phyloP scores from a whole-genome alignment of 2,888 invertebrate genomes.

The Aquatica leii region DNA sequence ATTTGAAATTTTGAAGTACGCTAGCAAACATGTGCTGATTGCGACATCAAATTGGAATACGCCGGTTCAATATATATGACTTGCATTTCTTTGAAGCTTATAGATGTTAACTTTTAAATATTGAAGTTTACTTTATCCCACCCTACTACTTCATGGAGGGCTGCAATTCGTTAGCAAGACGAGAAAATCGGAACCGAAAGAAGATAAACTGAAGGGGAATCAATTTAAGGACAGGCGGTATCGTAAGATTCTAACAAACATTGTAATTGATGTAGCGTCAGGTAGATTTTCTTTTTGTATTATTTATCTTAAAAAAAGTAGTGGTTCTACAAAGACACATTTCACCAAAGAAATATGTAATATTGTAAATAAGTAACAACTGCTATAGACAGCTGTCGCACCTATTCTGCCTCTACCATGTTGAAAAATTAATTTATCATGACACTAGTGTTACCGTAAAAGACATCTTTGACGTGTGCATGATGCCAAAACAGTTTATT shows the following conservation, averaged over 20 bases:
- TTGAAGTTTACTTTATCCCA: constrained; percentile 38
- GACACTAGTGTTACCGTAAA: constrained; percentile 41
- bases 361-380: constrained; percentile 28
- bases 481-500: constrained; percentile 44
- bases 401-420: constrained; percentile 48
- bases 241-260: constrained; percentile 31
- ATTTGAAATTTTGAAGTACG: constrained; percentile 43
- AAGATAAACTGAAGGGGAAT: constrained; percentile 36
- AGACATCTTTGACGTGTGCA: constrained; percentile 49
- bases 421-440: constrained; percentile 46
- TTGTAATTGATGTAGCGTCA: constrained; percentile 23
- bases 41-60: constrained; percentile 44
- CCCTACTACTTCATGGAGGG: constrained; percentile 24
- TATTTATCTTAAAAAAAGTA: not conserved
- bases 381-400: constrained; percentile 43
- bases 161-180: constrained; percentile 46
- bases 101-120: constrained; percentile 37
- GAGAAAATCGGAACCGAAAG: constrained; percentile 44
- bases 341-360: constrained; percentile 8
- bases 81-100: constrained; percentile 34
- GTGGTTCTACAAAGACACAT: not conserved
- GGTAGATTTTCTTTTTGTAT: not conserved
- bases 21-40: constrained; percentile 43
- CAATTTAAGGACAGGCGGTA: constrained; percentile 35
- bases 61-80: constrained; percentile 29